Percentiles rank a stretch among this genome's conserved stretches.
These are phyloP conservation scores for Dynastes grantii DNA, from an alignment of 2,888 invertebrate species.

Conservation along the genomic window DNA sequence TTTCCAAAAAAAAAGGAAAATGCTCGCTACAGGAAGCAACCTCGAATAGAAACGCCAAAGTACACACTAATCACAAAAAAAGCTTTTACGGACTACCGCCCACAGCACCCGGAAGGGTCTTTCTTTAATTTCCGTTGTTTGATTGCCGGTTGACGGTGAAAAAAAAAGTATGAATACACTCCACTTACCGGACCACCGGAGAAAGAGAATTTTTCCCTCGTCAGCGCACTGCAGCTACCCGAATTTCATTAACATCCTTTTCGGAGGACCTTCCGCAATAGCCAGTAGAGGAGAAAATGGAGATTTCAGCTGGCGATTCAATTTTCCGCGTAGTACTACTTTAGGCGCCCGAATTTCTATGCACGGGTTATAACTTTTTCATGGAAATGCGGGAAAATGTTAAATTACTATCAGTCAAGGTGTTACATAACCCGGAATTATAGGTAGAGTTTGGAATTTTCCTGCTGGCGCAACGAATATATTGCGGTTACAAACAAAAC, in stretches of 20 bases:
- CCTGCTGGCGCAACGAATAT: no score
- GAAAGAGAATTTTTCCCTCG: slow-evolving; percentile 11
- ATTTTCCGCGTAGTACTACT: background rate
- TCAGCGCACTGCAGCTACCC: slow-evolving; percentile 31
- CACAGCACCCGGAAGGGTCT: slow-evolving; percentile 1
- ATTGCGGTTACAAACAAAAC: no score
- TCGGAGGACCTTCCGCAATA: background rate
- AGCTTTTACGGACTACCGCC: background rate
- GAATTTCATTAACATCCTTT: slow-evolving; percentile 42
- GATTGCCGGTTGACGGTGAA: slow-evolving; percentile 16
- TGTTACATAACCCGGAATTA: no score
- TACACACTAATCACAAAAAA: slow-evolving; percentile 19
- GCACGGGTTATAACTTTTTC: background rate
- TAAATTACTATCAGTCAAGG: background rate
- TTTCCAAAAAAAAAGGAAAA: background rate
- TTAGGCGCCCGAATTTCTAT: background rate
- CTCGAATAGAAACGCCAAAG: slow-evolving; percentile 6
- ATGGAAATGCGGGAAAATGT: slow-evolving; percentile 5
- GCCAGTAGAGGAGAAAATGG: background rate
- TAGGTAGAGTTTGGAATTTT: no score
- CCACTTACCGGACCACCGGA: background rate
- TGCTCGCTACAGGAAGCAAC: background rate
- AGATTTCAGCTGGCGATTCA: slow-evolving; percentile 19
- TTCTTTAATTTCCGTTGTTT: slow-evolving; percentile 43
- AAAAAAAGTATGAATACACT: background rate